Evolutionary conservation across 2,888 invertebrate genomes (phyloP), one percentile per base, ranked within the genome.

Genomic region (Eledone cirrhosa): DNA sequence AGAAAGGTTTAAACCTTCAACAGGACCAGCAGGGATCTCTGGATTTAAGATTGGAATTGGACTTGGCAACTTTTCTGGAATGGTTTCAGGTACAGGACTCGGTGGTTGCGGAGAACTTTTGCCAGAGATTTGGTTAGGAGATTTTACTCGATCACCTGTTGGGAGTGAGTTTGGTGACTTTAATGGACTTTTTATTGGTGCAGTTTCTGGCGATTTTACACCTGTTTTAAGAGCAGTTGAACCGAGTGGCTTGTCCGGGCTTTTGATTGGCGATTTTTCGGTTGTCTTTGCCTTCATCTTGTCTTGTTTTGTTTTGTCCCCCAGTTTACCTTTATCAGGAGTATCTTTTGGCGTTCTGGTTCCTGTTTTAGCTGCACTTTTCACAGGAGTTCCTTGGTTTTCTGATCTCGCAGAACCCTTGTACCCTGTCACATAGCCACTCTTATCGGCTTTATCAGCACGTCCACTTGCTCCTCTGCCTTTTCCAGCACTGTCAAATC

Each of bases 401-500:
- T 84, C 86, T 74, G 80, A 85, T 0, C 84, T 84, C 1, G 82
- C 84, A 29, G 83, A 82, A 2, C 85, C 85, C 69, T 86, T 86
- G 80, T 84, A 87, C 77, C 77, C 80, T 0, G 83, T 85, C 7
- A 86, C 86, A 77, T 87, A 87, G 22, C 87, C 87, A 7, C 83
- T 77, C 74, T 81, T 83, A n/a, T 83, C 82, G 4, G 75, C 78
- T n/a, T 78, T 77, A 72, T 87, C 86, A 24, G 48, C 80, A 7
- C 87, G 76, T 2, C 87, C 88, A 3, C 79, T 85, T 29, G 81
- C 81, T 3, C 88, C 87, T 33, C 84, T 85, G 13, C 88, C 88
- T 78, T 87, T 85, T 1, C 88, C 87, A 24, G 79, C 78, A 65
- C 82, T 85, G 77, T 86, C 87, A 81, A 87, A 87, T 22, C 87